Conservation (phyloP, 1,140 invertebrate genomes). For the Rhynchophorus ferrugineus region DNA sequence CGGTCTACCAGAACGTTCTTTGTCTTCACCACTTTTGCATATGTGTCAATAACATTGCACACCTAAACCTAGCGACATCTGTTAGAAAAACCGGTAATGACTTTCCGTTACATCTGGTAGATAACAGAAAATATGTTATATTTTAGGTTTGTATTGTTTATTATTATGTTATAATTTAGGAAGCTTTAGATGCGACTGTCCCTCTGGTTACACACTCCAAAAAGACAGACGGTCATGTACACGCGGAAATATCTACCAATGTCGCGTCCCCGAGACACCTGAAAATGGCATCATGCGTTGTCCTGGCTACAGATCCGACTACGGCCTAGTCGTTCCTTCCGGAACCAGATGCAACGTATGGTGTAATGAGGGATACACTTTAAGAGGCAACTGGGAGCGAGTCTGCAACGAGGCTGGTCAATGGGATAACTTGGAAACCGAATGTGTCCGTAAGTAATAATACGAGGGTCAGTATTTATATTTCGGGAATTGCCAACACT, state of each 20-base stretch:
- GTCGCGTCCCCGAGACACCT: slow-evolving; percentile 18
- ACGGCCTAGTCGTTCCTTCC: slow-evolving; percentile 22
- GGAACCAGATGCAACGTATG: slow-evolving; percentile 51
- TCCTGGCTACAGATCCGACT: slow-evolving; percentile 8
- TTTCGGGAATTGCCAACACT: too few species aligned
- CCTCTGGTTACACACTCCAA: slow-evolving; percentile 36
- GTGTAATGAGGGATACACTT: slow-evolving; percentile 46
- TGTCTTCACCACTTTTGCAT: too few species aligned
- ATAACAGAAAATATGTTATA: too few species aligned
- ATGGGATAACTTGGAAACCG: slow-evolving; percentile 46
- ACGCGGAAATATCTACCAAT: slow-evolving; percentile 14
- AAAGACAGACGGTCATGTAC: slow-evolving; percentile 24
- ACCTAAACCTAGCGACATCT: too few species aligned
- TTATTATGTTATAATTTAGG: too few species aligned
- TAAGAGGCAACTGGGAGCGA: slow-evolving; percentile 45
- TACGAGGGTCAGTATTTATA: too few species aligned
- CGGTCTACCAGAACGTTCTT: too few species aligned
- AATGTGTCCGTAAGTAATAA: slow-evolving; percentile 46
- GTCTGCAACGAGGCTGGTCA: slow-evolving; percentile 44
- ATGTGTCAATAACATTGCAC: too few species aligned
- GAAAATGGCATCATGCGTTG: slow-evolving; percentile 26
- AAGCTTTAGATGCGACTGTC: slow-evolving; percentile 43
- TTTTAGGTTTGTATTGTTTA: too few species aligned
- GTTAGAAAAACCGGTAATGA: too few species aligned
- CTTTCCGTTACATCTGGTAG: too few species aligned